Conservation (phyloP, 2,888 invertebrate species). For the Leptothorax acervorum region DNA sequence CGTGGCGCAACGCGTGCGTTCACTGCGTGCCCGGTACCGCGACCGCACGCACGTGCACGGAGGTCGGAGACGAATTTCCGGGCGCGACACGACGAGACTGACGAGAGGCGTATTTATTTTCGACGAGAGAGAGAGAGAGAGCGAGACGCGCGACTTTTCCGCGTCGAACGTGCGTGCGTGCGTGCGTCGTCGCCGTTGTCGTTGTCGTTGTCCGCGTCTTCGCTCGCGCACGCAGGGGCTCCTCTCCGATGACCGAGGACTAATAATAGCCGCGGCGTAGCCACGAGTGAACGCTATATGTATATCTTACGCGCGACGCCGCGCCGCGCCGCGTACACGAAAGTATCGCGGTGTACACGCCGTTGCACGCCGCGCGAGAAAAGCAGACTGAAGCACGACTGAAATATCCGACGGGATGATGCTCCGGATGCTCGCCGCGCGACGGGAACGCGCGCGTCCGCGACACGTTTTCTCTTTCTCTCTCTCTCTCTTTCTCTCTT, state of each 20-base stretch:
- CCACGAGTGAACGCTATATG: slow-evolving; percentile 67
- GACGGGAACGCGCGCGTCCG: slow-evolving; percentile 27
- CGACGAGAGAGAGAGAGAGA: slow-evolving; percentile 36
- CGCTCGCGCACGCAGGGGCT: slow-evolving; percentile 66
- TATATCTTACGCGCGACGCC: neutral
- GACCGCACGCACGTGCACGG: slow-evolving; percentile 44
- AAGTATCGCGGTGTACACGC: slow-evolving; percentile 50
- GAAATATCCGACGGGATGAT: slow-evolving; percentile 63
- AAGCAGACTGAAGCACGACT: slow-evolving; percentile 74
- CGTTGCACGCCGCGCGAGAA: slow-evolving; percentile 47
- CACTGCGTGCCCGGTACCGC: too few relatives aligned
- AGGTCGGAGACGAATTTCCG: slow-evolving; percentile 45
- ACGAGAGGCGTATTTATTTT: neutral
- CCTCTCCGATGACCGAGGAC: slow-evolving; percentile 82
- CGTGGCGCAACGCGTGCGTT: neutral
- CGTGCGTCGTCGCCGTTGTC: slow-evolving; percentile 43
- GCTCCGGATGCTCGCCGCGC: too few relatives aligned
- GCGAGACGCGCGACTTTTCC: slow-evolving; percentile 59
- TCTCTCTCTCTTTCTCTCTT: neutral
- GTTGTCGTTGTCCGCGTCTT: slow-evolving; percentile 57
- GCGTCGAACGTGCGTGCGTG: slow-evolving; percentile 49
- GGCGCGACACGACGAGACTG: slow-evolving; percentile 25
- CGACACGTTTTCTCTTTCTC: slow-evolving; percentile 30
- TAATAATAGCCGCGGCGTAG: slow-evolving; percentile 81
- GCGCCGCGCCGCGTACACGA: neutral